Base-by-base conservation (phyloP, 1,140 invertebrate species). In the Thrips palmi region DNA sequence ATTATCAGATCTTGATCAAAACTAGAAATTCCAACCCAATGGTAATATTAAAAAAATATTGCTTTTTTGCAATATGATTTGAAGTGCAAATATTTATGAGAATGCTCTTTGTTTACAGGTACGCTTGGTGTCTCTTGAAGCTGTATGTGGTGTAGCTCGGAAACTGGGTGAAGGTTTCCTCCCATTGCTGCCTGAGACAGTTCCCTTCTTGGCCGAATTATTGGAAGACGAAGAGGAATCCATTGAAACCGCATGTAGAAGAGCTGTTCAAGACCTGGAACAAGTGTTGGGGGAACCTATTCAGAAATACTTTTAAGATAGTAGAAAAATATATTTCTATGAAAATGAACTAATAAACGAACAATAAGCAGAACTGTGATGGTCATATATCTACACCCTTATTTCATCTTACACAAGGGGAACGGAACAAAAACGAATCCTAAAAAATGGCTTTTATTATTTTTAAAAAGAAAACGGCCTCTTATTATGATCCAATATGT, bases 1-100 rank as follows among this genome's bases (percentile, higher is more conserved):
- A 89, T 51, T 85, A 88, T 56, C 82, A 91, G 57, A 72, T 89
- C 35, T 58, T 92, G 12, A 59, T 92, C 29, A 93, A 92, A 59
- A 85, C 84, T 0, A 69, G 82, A 44, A 73, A 83, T 49, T 64
- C 68, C 45, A 70, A 72, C 35, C 60, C 76, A 11, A 42, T 54
- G 55, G 43, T 62, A 17, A 40, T 52, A 6, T 37, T 73, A n/a
- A n/a, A n/a, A n/a, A n/a, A n/a, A n/a, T n/a, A 23, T 28, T 12
- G 19, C 4, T n/a, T 29, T 37, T 20, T 37, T 37, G 4, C 33
- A n/a, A 25, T 10, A 22, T 10, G 18, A 25, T 10, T 18, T 23
- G 11, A 11, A 39, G 32, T 32, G 39, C 17, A 25, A 10, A 27
- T 23, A 29, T 10, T 40, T 21, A 37, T 33, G 19, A 8, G 20